Evolutionary conservation across 2,888 invertebrate genomes (phyloP), one percentile per base, ranked within the genome.

Genomic region (Pyrrhosoma nymphula): DNA sequence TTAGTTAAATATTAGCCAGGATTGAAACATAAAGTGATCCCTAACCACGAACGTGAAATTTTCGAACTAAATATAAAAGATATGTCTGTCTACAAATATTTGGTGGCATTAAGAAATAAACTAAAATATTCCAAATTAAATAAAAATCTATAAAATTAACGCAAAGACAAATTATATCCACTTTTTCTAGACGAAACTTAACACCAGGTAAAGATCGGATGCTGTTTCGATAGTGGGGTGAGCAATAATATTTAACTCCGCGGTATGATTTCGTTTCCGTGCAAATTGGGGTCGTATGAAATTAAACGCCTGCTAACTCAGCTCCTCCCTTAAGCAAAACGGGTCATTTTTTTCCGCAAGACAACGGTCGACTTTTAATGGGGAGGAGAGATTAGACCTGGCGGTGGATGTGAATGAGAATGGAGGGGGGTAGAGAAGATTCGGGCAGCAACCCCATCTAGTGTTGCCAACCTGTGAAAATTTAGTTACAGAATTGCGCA

Each of bases 361-460:
- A 91, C 63, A 91, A 35, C 63, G 91, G 82, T 82, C 91, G 91
- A 26, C 26, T 91, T 91, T 91, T 91, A 91, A 91, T 63, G 56
- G 91, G 63, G 56, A 91, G 39, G 39, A 63, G 63, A 91, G 91
- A 91, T 91, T 91, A 91, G 91, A 82, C 82, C 63, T 39, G 39
- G 39, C 60, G 63, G 39, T 69, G 91, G 91, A 35, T 47, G 47
- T 30, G 90, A n/a, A 60, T 60, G 56, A 82, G 82, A n/a, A 82
- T 47, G 60, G 20, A 47, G 47, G 47, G 47, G 10, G 88, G 47
- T 18, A 18, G 47, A 47, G 88, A 82, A 26, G 26, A 35, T 35
- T 3, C 30, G n/a, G 30, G 23, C 90, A n/a, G 90, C 47, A 55
- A 56, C 35, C 90, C 60, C 60, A 30, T 18, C 30, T 47, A 47